Base-by-base conservation (phyloP, 2,113 vertebrate genomes). In the Sminthopsis crassicaudata region DNA sequence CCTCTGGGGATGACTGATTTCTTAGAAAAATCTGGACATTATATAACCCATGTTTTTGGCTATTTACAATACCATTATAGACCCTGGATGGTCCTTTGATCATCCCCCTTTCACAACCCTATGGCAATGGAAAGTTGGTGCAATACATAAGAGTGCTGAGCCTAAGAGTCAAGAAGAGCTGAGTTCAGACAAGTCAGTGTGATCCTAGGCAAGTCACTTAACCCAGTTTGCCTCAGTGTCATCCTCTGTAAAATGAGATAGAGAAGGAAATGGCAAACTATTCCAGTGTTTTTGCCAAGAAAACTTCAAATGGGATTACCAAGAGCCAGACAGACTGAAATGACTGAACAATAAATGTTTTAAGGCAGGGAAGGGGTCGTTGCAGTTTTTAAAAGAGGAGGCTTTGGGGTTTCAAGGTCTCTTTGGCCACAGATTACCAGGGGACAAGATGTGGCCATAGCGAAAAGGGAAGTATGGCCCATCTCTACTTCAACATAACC, bases 11-110 rank as follows among this genome's bases (percentile, higher is more conserved):
- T 36, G 60, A 30, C 30, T 14, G 1, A 36, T 30, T 36, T 36
- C 60, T 67, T 16, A 4, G n/a, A 8, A 36, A 84, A 7, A 42
- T 36, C 36, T 84, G n/a, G 60, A 7, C 36, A 84, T 22, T 16
- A 2, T 5, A 16, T 7, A 8, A 36, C n/a, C 60, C 36, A 22
- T n/a, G 16, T 6, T 23, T 23, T n/a, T 7, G 2, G 2, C 2
- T 84, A n/a, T 22, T 42, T 84, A 8, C 6, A 76, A 76, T 22
- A 22, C 7, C 36, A 30, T 11, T 2, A 60, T 36, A 36, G 2
- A 67, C 11, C 30, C 67, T 42, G 36, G 8, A n/a, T 76, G 19
- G 36, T 42, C 22, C 36, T 6, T 42, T 19, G n/a, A 42, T 84
- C 67, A 76, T 22, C 26, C n/a, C 36, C 60, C 12, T 27, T 36